Conservation (phyloP, 2,797 vertebrate species). For the Macropodus opercularis region DNA sequence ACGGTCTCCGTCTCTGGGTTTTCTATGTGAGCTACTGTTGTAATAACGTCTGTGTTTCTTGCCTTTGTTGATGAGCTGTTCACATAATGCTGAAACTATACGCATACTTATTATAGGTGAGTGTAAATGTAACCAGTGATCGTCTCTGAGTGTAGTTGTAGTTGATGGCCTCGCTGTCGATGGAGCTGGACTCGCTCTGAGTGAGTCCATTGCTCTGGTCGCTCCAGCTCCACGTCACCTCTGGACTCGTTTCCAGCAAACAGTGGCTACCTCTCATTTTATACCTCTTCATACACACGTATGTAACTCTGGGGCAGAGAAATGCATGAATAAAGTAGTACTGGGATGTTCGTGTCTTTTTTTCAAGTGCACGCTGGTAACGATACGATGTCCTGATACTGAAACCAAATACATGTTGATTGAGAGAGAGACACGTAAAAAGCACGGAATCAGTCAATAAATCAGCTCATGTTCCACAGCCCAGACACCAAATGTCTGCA, state of each 20-base stretch:
- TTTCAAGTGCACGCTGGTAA: too few species aligned
- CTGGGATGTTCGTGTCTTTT: conserved; percentile 2
- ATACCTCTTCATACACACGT: conserved; percentile 16
- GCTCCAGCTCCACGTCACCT: not conserved
- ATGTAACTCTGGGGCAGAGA: conserved; percentile 9
- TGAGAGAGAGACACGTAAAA: too few species aligned
- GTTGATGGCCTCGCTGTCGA: not conserved
- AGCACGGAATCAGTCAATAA: too few species aligned
- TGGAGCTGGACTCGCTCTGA: not conserved
- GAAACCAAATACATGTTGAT: too few species aligned
- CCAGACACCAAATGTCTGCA: too few species aligned
- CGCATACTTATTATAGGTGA: not conserved
- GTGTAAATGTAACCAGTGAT: conserved; percentile 14
- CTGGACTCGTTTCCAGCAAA: not conserved
- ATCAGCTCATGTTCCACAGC: too few species aligned
- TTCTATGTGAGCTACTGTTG: not conserved
- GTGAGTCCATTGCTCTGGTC: too few species aligned
- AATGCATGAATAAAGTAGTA: conserved; percentile 13
- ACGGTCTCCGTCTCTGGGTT: not conserved
- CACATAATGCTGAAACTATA: not conserved
- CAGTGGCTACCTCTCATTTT: conserved; percentile 24
- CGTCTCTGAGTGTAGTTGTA: conserved; percentile 14
- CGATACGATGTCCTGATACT: too few species aligned
- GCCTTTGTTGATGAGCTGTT: not conserved
- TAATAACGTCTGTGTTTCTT: not conserved